Evolutionary conservation across 2,797 vertebrate genomes (phyloP).

Genomic region (Hyperoplus immaculatus): DNA sequence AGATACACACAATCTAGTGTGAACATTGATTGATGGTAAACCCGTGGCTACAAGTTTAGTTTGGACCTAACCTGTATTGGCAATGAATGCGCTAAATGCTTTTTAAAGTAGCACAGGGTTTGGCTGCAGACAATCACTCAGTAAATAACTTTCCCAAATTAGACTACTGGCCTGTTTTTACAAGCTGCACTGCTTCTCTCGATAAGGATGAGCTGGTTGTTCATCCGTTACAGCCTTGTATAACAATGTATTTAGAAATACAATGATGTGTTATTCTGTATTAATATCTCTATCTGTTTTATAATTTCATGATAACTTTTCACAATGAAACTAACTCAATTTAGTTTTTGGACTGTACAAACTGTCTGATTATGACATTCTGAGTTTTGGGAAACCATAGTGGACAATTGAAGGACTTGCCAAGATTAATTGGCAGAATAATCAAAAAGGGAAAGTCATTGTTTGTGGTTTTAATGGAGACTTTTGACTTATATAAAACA

Average conservation of each 20-base stretch:
- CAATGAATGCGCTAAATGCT: conserved; percentile 2
- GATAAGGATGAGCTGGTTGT: conserved; percentile 7
- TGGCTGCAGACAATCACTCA: conserved; percentile 10
- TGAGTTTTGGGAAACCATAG: background rate
- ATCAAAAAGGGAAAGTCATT: background rate
- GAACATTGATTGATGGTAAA: conserved; percentile 23
- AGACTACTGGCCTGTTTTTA: conserved; percentile 11
- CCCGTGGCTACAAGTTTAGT: conserved; percentile 25
- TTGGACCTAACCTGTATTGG: conserved; percentile 37
- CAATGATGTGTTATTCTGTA: background rate
- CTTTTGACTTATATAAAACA: background rate
- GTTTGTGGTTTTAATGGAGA: background rate
- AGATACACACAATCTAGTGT: conserved; percentile 1
- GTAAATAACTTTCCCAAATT: conserved; percentile 3
- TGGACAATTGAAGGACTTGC: background rate
- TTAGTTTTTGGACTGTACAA: background rate
- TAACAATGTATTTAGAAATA: background rate
- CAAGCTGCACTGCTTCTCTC: background rate
- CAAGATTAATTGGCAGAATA: background rate
- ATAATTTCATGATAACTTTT: background rate
- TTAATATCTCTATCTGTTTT: background rate
- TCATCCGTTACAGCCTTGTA: background rate
- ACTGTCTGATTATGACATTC: background rate
- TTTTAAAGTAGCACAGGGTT: conserved; percentile 25
- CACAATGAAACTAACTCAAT: too few species aligned